Conservation (phyloP, 2,797 vertebrate species). For the Xenentodon cancila region DNA sequence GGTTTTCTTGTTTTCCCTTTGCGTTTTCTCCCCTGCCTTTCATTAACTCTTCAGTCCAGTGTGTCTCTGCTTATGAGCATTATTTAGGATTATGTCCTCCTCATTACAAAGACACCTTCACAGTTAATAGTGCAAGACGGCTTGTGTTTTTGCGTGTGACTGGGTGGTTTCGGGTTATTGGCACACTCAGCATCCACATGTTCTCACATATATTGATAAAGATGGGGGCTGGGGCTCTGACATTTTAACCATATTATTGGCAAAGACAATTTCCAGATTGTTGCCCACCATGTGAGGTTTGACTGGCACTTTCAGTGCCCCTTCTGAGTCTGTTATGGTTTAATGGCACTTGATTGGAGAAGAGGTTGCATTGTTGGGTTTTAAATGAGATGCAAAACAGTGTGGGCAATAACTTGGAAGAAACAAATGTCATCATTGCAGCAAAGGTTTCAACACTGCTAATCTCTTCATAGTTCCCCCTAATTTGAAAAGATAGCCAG, state of each 20-base stretch:
- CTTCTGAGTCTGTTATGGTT: too few species aligned
- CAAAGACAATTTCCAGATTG: too few species aligned
- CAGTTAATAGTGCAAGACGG: conserved; percentile 13
- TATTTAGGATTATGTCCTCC: conserved; percentile 24
- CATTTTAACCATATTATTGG: conserved; percentile 1
- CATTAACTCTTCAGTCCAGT: conserved; percentile 3
- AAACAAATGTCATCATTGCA: too few species aligned
- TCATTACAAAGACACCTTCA: conserved; percentile 18
- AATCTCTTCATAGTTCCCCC: too few species aligned
- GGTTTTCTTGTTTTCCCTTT: not conserved
- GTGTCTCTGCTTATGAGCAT: conserved; percentile 6
- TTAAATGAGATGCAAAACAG: too few species aligned
- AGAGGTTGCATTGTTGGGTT: too few species aligned
- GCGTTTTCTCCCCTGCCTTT: not conserved
- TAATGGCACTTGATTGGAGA: too few species aligned
- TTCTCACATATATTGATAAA: conserved; percentile 3
- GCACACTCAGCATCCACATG: not conserved
- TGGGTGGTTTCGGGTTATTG: not conserved
- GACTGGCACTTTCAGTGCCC: too few species aligned
- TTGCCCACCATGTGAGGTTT: too few species aligned
- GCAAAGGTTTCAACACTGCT: too few species aligned
- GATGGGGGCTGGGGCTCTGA: not conserved
- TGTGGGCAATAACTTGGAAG: too few species aligned
- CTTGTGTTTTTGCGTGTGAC: conserved; percentile 12
- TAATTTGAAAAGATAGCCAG: too few species aligned